A percentile compares a stretch with the other conserved stretches of the same genome.
Conservation (phyloP, 2,888 invertebrate species). For the Euplagia quadripunctaria region DNA sequence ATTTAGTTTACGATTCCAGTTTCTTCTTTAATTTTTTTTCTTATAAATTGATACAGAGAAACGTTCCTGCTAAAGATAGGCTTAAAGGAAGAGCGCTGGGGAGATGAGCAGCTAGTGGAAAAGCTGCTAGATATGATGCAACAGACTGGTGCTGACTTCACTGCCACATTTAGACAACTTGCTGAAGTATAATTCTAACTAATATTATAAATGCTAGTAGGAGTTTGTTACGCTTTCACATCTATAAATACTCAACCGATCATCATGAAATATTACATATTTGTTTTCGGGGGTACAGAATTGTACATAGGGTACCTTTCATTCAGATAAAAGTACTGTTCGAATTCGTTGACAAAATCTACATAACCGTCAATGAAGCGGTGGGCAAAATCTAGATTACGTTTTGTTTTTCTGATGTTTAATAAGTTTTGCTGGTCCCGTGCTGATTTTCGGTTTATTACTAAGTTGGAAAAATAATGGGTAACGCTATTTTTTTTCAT, state of each 20-base stretch:
- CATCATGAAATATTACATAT: background rate
- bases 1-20: background rate
- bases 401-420: background rate
- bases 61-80: conserved; percentile 87
- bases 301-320: too few relatives aligned
- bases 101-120: conserved; percentile 82
- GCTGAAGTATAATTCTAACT: conserved; percentile 73
- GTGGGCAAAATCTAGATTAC: too few relatives aligned
- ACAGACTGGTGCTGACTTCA: conserved; percentile 89
- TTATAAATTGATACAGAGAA: conserved; percentile 60
- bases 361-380: too few relatives aligned
- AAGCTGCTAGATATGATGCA: conserved; percentile 88
- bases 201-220: background rate
- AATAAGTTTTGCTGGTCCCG: background rate
- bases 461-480: too few relatives aligned
- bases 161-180: conserved; percentile 87
- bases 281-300: background rate
- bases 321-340: too few relatives aligned
- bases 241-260: background rate
- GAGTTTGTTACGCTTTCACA: background rate
- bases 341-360: too few relatives aligned
- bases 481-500: background rate
- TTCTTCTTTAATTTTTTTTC: background rate
- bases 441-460: too few relatives aligned
- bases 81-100: conserved; percentile 79